These are phyloP conservation scores for Butorides virescens DNA, from an alignment of 2,113 vertebrate genomes.

Conservation along the genomic window DNA sequence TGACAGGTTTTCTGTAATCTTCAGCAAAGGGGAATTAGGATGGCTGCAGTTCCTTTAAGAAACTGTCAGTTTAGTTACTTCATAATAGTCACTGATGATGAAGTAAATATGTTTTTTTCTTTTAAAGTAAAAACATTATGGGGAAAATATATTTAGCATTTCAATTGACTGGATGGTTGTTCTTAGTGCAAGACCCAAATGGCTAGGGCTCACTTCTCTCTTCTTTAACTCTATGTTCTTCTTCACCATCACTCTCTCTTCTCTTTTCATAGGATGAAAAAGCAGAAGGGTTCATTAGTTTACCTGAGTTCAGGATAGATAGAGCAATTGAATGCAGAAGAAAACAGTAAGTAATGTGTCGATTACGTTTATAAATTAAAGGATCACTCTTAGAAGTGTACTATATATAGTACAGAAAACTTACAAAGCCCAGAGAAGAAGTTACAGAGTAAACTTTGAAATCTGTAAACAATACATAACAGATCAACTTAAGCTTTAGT, in stretches of 20 bases:
- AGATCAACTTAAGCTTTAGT: neutral
- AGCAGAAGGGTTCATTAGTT: slow-evolving; percentile 90
- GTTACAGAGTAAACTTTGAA: neutral
- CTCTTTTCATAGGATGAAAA: slow-evolving; percentile 83
- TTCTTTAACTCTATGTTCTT: neutral
- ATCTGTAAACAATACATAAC: neutral
- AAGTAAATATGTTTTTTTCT: neutral
- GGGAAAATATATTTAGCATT: neutral
- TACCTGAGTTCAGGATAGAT: slow-evolving; percentile 92
- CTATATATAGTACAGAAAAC: neutral
- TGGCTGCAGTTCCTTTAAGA: neutral
- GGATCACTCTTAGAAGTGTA: neutral
- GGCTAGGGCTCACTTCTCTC: neutral
- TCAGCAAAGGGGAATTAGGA: neutral
- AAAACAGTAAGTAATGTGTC: slow-evolving; percentile 85
- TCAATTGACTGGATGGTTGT: neutral
- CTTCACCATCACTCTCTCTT: neutral
- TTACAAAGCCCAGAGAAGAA: neutral
- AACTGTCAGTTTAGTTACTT: neutral
- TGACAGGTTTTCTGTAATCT: neutral
- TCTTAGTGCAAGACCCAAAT: neutral
- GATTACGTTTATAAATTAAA: neutral
- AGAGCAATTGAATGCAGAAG: slow-evolving; percentile 88
- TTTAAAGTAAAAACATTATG: neutral
- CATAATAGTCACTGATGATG: neutral